phyloP scores from a whole-genome alignment of 2,888 invertebrate species.

The Gymnosoma rotundatum region DNA sequence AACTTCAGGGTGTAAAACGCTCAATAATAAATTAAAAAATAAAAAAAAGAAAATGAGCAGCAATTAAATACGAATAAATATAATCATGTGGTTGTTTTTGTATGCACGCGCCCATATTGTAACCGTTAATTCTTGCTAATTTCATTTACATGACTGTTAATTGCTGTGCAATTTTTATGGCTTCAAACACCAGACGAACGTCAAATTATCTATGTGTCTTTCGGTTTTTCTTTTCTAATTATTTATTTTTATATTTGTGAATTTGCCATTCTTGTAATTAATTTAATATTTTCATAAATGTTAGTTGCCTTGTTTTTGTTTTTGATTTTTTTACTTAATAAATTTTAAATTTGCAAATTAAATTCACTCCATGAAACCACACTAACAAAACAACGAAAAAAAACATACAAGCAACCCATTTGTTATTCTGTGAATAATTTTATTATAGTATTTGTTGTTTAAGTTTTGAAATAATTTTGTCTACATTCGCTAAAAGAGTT shows the following conservation, averaged over 20 bases:
- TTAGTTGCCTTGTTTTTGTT: slow-evolving; percentile 11
- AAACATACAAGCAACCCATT: background rate
- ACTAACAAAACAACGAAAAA: background rate
- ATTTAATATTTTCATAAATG: slow-evolving; percentile 28
- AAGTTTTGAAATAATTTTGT: slow-evolving; percentile 2
- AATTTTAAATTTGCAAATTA: background rate
- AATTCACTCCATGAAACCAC: slow-evolving; percentile 9
- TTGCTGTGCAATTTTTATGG: slow-evolving; percentile 61
- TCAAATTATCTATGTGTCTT: slow-evolving; percentile 37
- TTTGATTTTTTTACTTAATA: slow-evolving; percentile 8
- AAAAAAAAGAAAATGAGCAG: too few species aligned
- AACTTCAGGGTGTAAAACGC: too few species aligned
- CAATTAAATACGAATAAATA: too few species aligned
- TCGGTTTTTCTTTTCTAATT: slow-evolving; percentile 19
- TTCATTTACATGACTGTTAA: slow-evolving; percentile 57
- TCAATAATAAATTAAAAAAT: too few species aligned
- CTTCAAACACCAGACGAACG: slow-evolving; percentile 38
- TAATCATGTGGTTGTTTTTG: background rate
- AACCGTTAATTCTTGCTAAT: slow-evolving; percentile 52
- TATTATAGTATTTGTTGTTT: slow-evolving; percentile 17
- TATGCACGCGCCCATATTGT: slow-evolving; percentile 48
- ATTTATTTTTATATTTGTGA: slow-evolving; percentile 2
- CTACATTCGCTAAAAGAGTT: slow-evolving; percentile 35
- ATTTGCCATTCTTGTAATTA: slow-evolving; percentile 39
- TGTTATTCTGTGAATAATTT: slow-evolving; percentile 33